Conservation (phyloP, 1,140 invertebrate species). For the Scaptomyza montana region DNA sequence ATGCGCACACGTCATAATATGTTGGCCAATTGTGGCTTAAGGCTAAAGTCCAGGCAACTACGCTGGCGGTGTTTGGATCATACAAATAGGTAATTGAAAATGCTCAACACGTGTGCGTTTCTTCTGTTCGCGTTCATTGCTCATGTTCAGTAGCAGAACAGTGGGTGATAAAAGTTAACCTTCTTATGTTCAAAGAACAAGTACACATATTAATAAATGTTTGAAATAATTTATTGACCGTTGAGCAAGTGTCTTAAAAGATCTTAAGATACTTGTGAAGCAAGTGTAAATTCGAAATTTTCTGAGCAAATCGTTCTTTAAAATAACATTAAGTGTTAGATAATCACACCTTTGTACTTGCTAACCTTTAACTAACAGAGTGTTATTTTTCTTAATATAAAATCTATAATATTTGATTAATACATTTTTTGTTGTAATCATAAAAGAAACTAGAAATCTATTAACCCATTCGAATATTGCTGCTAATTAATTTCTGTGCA, state of each 20-base stretch:
- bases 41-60: conserved; percentile 49
- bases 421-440: not conserved
- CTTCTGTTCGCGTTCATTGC: conserved; percentile 48
- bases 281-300: too few species aligned
- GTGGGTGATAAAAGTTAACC: conserved; percentile 40
- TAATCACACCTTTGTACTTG: not conserved
- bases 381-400: not conserved
- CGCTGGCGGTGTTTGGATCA: conserved; percentile 39
- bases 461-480: not conserved
- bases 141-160: conserved; percentile 39
- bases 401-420: not conserved
- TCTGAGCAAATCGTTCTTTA: too few species aligned
- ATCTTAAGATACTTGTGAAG: too few species aligned
- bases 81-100: conserved; percentile 72
- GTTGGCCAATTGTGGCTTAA: conserved; percentile 19
- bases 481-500: conserved; percentile 13
- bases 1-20: conserved; percentile 51
- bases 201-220: not conserved
- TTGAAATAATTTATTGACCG: not conserved
- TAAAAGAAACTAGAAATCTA: not conserved
- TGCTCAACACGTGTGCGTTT: conserved; percentile 63
- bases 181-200: not conserved
- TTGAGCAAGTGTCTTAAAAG: not conserved
- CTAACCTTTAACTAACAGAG: not conserved
- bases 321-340: not conserved